Base-by-base conservation (phyloP, 92 coral and sea anemone genomes). In the Ricordea florida region DNA sequence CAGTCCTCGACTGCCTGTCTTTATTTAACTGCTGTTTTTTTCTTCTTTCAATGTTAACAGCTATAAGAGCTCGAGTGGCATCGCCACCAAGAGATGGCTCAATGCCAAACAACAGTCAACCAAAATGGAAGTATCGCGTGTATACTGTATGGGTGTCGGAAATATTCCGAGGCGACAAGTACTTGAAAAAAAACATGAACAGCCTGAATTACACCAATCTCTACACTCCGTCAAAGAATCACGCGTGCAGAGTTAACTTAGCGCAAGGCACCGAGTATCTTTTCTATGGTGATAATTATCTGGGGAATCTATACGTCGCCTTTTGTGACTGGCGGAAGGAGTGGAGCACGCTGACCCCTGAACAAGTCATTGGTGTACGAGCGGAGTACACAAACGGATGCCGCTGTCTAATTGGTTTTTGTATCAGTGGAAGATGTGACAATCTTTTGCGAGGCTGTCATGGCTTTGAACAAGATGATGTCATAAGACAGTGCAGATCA, bases 351-450 rank as follows among this genome's bases (percentile, higher is more conserved):
- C 9, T 29, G 14, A 53, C 77, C 7, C 0, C 2, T 6, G 28
- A 53, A 14, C 77, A 55, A 32, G 38, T 1, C 8, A 2, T 4
- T 3, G 77, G 55, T 14, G 31, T 70, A 16, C 31, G 33, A 14
- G 9, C 10, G 3, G 30, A 16, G 27, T 70, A 70, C 40, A 56
- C 27, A 18, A 55, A 41, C 26, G 77, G 77, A 38, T 55, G 77
- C 34, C 16, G 17, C 1, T 70, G 77, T 28, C 29, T n/a, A 9
- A 70, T 70, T 38, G 76, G 76, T 10, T n/a, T n/a, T n/a, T n/a
- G n/a, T n/a, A n/a, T n/a, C n/a, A n/a, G n/a, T n/a, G n/a, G n/a
- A n/a, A n/a, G n/a, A n/a, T n/a, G n/a, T n/a, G n/a, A n/a, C n/a
- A 21, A 16, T 16, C 55, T 40, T 17, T 52, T 70, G 52, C 16